Evolutionary conservation across 2,888 invertebrate genomes (phyloP), one percentile per base, ranked within the genome.

Genomic region (Galerucella pusilla): DNA sequence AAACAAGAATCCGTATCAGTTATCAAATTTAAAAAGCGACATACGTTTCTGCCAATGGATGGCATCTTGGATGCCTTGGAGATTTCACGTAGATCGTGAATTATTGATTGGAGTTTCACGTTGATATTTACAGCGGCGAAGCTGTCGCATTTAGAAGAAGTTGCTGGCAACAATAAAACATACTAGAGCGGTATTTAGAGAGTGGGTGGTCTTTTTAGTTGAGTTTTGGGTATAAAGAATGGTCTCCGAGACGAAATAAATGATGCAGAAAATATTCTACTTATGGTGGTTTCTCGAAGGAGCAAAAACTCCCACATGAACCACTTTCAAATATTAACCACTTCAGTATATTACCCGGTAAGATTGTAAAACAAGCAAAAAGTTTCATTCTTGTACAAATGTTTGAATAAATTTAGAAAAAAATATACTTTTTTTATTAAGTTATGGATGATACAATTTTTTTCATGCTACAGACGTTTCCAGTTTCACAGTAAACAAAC

Each of bases 71-170:
- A 42, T 35, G 14, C 59, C 45, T 25, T 68, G 14, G 60, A 60
- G 59, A 60, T 59, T 59, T 68, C 64, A 64, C 54, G 52, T 52
- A 64, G 16, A 52, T 71, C 28, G 35, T 71, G 54, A 71, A 71
- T 71, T 71, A 71, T 71, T 71, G 71, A 71, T 71, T 71, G 45
- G 45, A 63, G 61, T 28, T 42, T 70, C 49, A 63, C 49, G 70
- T 61, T 46, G 42, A 49, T 63, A 35, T 61, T 52, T 63, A 52
- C 25, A 61, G 14, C 35, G 61, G 61, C 12, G 61, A 25, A 61
- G n/a, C 61, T 61, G 61, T 12, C 11, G 28, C 28, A 14, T 61
- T 28, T 61, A 28, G 14, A 54, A n/a, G 6, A 54, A 54, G 54
- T n/a, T 54, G 7, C 7, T n/a, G 7, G 7, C 7, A 2, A 54